These are phyloP conservation scores for Diaphora mendica DNA, from an alignment of 2,888 invertebrate species.

Conservation along the genomic window DNA sequence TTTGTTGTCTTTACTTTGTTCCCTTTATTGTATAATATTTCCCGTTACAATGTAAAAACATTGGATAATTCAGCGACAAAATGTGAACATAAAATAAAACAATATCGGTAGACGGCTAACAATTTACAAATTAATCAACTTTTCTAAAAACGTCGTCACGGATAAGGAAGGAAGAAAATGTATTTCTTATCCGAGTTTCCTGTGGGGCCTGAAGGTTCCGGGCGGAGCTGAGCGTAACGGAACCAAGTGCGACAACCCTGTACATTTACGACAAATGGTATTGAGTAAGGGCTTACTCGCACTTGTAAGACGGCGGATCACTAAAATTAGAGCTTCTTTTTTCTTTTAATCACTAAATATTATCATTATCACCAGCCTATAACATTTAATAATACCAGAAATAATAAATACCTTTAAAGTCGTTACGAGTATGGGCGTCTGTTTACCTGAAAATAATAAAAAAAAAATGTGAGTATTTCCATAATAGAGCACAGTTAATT, in stretches of 20 bases:
- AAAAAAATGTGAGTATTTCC: not conserved
- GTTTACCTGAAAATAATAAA: constrained; percentile 11
- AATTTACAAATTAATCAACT: constrained; percentile 48
- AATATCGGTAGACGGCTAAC: constrained; percentile 33
- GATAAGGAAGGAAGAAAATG: constrained; percentile 35
- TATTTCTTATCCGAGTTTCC: constrained; percentile 37
- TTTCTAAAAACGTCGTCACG: constrained; percentile 37
- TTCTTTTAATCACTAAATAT: not conserved
- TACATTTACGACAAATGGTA: constrained; percentile 12
- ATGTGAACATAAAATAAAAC: constrained; percentile 29
- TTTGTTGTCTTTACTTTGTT: not conserved
- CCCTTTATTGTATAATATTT: not conserved
- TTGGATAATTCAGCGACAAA: constrained; percentile 7
- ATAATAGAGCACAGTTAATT: not conserved
- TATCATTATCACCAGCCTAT: not conserved
- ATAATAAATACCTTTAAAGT: not conserved
- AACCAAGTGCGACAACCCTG: constrained; percentile 17
- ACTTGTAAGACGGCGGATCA: constrained; percentile 10
- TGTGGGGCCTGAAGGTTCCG: constrained; percentile 22
- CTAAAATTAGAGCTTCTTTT: not conserved
- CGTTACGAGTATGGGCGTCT: not conserved
- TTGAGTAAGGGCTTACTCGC: constrained; percentile 20
- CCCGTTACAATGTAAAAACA: constrained; percentile 16
- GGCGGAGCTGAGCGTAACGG: constrained; percentile 19
- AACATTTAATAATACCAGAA: too few species aligned